phyloP scores from a whole-genome alignment of 1,140 invertebrate genomes.

The Rhizoglyphus robini region DNA sequence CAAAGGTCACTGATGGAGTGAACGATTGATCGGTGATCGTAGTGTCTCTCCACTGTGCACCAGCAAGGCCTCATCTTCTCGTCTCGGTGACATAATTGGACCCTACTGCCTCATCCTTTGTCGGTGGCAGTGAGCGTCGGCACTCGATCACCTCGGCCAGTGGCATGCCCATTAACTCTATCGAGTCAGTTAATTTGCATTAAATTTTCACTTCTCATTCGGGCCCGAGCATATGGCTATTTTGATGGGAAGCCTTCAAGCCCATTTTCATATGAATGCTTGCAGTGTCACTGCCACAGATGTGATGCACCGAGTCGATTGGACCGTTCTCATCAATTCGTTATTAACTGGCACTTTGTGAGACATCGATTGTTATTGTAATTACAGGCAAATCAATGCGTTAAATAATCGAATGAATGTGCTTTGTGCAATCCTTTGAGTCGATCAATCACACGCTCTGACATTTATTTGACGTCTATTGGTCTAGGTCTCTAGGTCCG shows the following conservation, averaged over 20 bases:
- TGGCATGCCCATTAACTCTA: slow-evolving; percentile 16
- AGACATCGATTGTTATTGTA: slow-evolving; percentile 4
- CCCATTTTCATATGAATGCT: slow-evolving; percentile 16
- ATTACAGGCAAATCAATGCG: slow-evolving; percentile 10
- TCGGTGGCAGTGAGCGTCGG: not conserved
- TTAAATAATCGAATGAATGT: not conserved
- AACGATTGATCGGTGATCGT: not conserved
- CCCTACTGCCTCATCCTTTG: not conserved
- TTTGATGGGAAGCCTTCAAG: not conserved
- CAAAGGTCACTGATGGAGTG: no score
- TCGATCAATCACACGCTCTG: not conserved
- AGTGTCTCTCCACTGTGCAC: not conserved
- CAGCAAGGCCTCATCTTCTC: not conserved
- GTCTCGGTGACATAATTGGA: no score
- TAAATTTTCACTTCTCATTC: not conserved
- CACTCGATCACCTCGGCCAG: slow-evolving; percentile 7
- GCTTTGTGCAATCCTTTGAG: not conserved
- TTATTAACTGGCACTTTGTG: not conserved
- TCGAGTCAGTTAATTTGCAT: slow-evolving; percentile 6
- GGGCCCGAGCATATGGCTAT: not conserved
- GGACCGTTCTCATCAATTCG: not conserved
- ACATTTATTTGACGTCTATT: slow-evolving; percentile 13
- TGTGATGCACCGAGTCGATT: not conserved
- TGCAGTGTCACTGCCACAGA: not conserved
- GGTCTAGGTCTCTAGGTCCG: not conserved